Evolutionary conservation across 2,888 invertebrate genomes (phyloP).

Genomic region (Meghimatium bilineatum): DNA sequence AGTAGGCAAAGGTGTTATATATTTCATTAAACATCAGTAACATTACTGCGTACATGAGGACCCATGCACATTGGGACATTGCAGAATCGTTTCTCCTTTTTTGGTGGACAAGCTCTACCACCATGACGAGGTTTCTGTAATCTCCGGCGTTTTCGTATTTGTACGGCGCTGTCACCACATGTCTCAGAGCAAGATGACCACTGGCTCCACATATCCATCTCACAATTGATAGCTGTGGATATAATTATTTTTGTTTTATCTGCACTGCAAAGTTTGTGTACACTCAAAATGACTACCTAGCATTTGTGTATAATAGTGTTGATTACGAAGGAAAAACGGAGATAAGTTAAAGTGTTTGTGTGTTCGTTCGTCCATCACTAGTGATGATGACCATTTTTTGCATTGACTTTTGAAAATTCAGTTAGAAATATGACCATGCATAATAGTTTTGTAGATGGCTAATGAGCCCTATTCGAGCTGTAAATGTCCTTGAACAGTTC

Average conservation of each 20-base stretch:
- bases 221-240: slow-evolving; percentile 68
- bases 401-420: too few relatives aligned
- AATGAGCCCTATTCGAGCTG: too few relatives aligned
- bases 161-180: slow-evolving; percentile 77
- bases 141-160: slow-evolving; percentile 65
- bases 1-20: background rate
- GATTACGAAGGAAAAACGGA: too few relatives aligned
- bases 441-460: too few relatives aligned
- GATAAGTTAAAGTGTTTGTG: too few relatives aligned
- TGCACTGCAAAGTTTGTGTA: background rate
- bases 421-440: too few relatives aligned
- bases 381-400: too few relatives aligned
- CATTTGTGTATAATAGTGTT: too few relatives aligned
- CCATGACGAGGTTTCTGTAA: slow-evolving; percentile 64
- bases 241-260: background rate
- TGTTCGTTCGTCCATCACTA: too few relatives aligned
- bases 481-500: too few relatives aligned
- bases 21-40: slow-evolving; percentile 14
- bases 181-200: slow-evolving; percentile 79
- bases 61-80: slow-evolving; percentile 70
- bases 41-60: slow-evolving; percentile 59
- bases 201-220: slow-evolving; percentile 77
- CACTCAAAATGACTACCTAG: too few relatives aligned
- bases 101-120: slow-evolving; percentile 67
- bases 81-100: slow-evolving; percentile 70